These are phyloP conservation scores for Anguilla pacifica DNA, from an alignment of 2,797 vertebrate genomes.

Conservation along the genomic window DNA sequence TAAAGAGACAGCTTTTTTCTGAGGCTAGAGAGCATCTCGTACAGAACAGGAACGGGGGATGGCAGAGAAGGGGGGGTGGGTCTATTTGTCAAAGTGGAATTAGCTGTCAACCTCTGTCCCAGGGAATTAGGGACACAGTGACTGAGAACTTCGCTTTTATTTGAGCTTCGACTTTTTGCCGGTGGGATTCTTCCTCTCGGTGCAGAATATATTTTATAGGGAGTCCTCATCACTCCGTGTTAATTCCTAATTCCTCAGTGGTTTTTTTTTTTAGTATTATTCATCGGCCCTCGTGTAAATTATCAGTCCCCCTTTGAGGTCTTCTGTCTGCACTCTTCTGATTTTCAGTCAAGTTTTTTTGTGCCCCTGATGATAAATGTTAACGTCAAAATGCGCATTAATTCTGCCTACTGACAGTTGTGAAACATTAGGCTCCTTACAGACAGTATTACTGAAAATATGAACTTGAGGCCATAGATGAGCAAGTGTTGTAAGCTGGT, in stretches of 20 bases:
- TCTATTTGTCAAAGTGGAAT: constrained; percentile 15
- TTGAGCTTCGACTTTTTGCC: not conserved
- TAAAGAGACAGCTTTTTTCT: not conserved
- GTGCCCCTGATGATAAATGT: not conserved
- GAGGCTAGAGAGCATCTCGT: not conserved
- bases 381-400: not conserved
- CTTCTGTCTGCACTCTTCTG: not conserved
- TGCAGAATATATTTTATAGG: not conserved
- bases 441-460: not conserved
- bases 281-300: not conserved
- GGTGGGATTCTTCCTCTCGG: not conserved
- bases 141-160: constrained; percentile 6
- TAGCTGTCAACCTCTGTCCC: constrained; percentile 11
- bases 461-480: not conserved
- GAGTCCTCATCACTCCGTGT: not conserved
- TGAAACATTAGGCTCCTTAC: not conserved
- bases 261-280: not conserved
- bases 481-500: not conserved
- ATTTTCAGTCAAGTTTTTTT: not conserved
- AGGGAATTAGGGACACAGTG: not conserved
- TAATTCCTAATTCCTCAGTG: not conserved
- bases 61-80: not conserved
- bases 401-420: not conserved
- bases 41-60: not conserved
- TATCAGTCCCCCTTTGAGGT: not conserved